A percentile compares a stretch with the other conserved stretches of the same genome.
Evolutionary conservation across 2,888 invertebrate genomes (phyloP).

Genomic region (Latrodectus elegans): DNA sequence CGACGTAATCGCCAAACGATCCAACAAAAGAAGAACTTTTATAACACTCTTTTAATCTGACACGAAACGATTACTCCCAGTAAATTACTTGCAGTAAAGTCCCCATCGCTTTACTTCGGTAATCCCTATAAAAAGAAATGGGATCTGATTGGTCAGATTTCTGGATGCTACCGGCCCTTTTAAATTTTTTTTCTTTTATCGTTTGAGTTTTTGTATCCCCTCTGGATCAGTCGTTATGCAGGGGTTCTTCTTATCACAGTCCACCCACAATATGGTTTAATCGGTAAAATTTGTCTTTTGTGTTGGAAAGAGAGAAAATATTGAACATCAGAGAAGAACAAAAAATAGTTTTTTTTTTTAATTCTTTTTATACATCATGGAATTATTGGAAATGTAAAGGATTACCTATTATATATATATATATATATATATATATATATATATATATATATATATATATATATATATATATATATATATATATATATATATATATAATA

Average conservation of each 20-base stretch:
- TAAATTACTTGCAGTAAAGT: slow-evolving; percentile 60
- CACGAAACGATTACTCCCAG: slow-evolving; percentile 53
- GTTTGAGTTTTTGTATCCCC: slow-evolving; percentile 1
- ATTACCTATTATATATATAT: slow-evolving; percentile 6
- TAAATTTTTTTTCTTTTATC: slow-evolving; percentile 30
- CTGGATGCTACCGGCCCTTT: slow-evolving; percentile 27
- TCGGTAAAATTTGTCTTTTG: slow-evolving; percentile 47
- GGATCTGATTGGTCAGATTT: slow-evolving; percentile 62
- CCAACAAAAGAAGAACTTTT: slow-evolving; percentile 56
- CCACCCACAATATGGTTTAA: slow-evolving; percentile 62
- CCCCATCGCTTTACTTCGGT: slow-evolving; percentile 42
- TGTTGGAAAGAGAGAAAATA: not conserved
- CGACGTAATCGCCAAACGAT: slow-evolving; percentile 49
- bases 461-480: too few relatives aligned
- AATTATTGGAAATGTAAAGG: slow-evolving; percentile 46
- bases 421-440: too few relatives aligned
- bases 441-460: too few relatives aligned
- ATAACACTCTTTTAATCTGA: slow-evolving; percentile 64
- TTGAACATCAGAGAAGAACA: not conserved
- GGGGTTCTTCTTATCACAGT: slow-evolving; percentile 26
- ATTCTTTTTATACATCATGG: slow-evolving; percentile 1
- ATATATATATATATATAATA: not conserved
- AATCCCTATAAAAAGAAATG: slow-evolving; percentile 52
- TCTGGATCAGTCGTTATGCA: slow-evolving; percentile 23
- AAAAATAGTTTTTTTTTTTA: not conserved